Conservation (phyloP, 2,888 invertebrate genomes). For the Brachylomia viminalis region DNA sequence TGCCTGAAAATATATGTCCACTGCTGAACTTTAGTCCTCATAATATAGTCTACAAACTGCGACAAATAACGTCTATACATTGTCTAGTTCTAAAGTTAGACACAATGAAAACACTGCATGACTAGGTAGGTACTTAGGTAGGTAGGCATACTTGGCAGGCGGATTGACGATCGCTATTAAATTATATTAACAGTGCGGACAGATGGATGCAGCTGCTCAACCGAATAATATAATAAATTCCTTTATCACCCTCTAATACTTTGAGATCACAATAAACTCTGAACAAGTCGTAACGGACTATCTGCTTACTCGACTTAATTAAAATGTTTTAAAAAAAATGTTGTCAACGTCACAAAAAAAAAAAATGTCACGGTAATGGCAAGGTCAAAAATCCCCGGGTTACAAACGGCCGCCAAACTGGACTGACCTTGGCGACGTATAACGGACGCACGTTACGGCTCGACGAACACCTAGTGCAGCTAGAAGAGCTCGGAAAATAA, state of each 20-base stretch:
- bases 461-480: too few relatives aligned
- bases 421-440: too few relatives aligned
- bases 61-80: slow-evolving; percentile 26
- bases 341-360: too few relatives aligned
- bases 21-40: background rate
- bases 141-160: slow-evolving; percentile 40
- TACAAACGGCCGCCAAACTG: too few relatives aligned
- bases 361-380: too few relatives aligned
- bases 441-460: too few relatives aligned
- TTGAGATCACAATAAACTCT: slow-evolving; percentile 22
- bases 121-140: background rate
- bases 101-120: slow-evolving; percentile 20
- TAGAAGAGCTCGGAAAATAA: too few relatives aligned
- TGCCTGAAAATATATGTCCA: background rate
- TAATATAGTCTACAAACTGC: background rate
- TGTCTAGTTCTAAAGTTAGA: slow-evolving; percentile 33
- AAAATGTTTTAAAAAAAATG: background rate
- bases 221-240: slow-evolving; percentile 41
- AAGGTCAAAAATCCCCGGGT: too few relatives aligned
- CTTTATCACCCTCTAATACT: slow-evolving; percentile 33
- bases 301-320: background rate
- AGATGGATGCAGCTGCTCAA: slow-evolving; percentile 39
- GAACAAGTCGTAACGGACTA: background rate
- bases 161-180: slow-evolving; percentile 41
- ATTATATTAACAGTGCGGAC: slow-evolving; percentile 34